Base-by-base conservation (phyloP, 2,888 invertebrate genomes). In the Apodemia zela region DNA sequence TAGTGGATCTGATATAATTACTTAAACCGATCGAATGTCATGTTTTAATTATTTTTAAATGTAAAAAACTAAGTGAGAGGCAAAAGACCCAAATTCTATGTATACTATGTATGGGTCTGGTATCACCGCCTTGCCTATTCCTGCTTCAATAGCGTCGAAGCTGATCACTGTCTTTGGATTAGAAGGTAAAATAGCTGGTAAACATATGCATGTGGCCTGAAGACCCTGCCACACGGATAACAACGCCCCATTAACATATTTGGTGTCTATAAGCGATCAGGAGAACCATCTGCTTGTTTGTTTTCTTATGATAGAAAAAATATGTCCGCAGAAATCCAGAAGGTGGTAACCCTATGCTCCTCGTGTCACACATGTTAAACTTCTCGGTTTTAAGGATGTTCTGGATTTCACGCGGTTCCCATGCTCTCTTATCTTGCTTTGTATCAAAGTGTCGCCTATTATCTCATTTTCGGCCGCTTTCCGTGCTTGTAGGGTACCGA, bases 361-460 rank as follows among this genome's bases (percentile, higher is more conserved):
- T 21, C 15, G 25, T 54, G 21, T 88, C 81, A 71, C 84, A 82
- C 67, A 70, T 71, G 64, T 60, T 61, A 67, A 66, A 61, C 67
- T 65, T 59, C 65, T 65, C 63, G 60, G 62, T 67, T 62, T 67
- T 63, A 68, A 77, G 77, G 78, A 80, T 78, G 80, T 78, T 77
- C 78, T 79, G 79, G 81, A 78, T 79, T 75, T 78, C 87, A 87
- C 89, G 89, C 87, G 91, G 90, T 89, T 85, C 84, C 80, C 79
- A 81, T 78, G 74, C 69, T 67, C 72, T 74, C 79, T 89, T 90
- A 91, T 91, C 90, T 85, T 70, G 74, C 75, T 82, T 86, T 89
- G 91, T 91, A 91, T 91, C 90, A 79, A 78, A 82, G 81, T 90
- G 90, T 90, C 87, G 85, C 84, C 89, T 80, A 89, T 89, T 90